Evolutionary conservation across 1,140 invertebrate species (phyloP).

Genomic region (Lineus longissimus): DNA sequence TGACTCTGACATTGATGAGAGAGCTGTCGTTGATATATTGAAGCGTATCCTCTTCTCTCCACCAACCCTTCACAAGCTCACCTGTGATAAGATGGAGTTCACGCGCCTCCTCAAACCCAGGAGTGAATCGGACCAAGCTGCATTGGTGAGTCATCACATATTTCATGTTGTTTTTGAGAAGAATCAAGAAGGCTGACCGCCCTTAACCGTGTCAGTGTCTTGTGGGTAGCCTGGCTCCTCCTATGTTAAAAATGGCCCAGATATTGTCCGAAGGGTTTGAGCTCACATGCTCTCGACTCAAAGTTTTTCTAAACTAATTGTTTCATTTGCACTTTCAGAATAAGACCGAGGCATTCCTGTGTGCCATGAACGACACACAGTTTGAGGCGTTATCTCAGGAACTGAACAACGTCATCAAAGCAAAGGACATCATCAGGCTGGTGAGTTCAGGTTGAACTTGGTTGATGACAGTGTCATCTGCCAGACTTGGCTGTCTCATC

Average conservation of each 20-base stretch:
- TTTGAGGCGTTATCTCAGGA: slow-evolving; percentile 28
- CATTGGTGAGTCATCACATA: no score
- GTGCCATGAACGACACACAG: slow-evolving; percentile 30
- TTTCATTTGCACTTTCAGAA: slow-evolving; percentile 22
- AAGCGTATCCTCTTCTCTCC: slow-evolving; percentile 33
- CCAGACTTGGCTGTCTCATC: not conserved
- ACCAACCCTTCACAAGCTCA: slow-evolving; percentile 21
- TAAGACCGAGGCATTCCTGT: slow-evolving; percentile 31
- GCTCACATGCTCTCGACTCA: no score
- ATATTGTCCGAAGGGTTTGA: no score
- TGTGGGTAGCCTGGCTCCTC: no score
- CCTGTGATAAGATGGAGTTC: slow-evolving; percentile 35
- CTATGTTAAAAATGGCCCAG: no score
- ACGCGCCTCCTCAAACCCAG: slow-evolving; percentile 23
- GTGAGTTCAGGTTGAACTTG: slow-evolving; percentile 24
- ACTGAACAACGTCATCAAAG: slow-evolving; percentile 26
- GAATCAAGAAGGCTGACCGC: no score
- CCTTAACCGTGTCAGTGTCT: no score
- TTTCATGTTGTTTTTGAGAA: no score
- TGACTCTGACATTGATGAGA: no score
- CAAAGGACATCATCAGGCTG: slow-evolving; percentile 26
- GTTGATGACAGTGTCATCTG: not conserved
- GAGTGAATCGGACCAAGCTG: not conserved
- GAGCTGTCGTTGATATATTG: no score
- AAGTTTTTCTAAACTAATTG: no score